Evolutionary conservation across 2,888 invertebrate species (phyloP), one percentile per base, ranked within the genome.

Genomic region (Cheilosia scutellata): DNA sequence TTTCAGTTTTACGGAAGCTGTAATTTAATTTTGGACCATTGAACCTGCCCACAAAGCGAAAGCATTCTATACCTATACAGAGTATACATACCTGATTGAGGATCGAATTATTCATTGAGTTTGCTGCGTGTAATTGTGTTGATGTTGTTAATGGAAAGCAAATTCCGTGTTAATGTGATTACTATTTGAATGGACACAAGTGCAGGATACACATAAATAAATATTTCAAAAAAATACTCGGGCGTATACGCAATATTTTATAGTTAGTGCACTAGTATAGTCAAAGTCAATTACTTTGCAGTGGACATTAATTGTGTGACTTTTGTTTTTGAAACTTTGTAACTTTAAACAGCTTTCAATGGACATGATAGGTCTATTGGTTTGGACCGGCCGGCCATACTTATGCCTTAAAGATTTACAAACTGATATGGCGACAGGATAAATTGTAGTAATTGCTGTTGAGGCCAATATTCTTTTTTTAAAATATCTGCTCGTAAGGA

Each of bases 101-200:
- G 3, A 44, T 63, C 68, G 62, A 70, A 77, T 77, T 62, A 68
- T 70, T 77, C 44, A 77, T 70, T 47, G 44, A 11, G 53, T 58
- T 62, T 60, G 27, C 60, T 62, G 44, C n/a, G 53, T 44, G 77
- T 44, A 53, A 62, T 68, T 62, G 68, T 60, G 68, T 53, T 62
- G 63, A 55, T 74, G 44, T 63, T 60, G 53, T 60, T 77, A 77
- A 77, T 77, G 68, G 77, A 62, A 77, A 70, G 77, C 77, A 77
- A 77, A 77, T 77, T 70, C 13, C 33, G 7, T 6, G 44, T 55
- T 77, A 62, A 70, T 77, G 33, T 60, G 60, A 53, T 62, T 68
- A 60, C 62, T 68, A 42, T 60, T 42, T 27, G 29, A 27, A 47
- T 33, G 33, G 51, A 20, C 33, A 25, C 37, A 57, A 44, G 9